phyloP scores from a whole-genome alignment of 2,797 vertebrate species.

The Oophaga sylvatica region DNA sequence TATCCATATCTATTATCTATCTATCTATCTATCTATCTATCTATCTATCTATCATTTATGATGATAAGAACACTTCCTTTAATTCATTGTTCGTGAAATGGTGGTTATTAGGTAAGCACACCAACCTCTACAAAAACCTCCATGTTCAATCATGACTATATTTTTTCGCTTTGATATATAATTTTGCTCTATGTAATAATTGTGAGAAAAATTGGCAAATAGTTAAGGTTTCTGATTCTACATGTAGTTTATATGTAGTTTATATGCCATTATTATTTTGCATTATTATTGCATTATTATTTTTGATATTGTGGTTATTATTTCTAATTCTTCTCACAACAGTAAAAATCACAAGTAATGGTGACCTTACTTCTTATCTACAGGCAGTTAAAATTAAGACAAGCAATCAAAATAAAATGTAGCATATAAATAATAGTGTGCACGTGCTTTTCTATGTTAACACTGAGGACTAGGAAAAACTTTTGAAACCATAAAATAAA shows the following conservation, averaged over 20 bases:
- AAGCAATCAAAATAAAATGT: too few species aligned
- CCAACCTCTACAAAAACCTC: background rate
- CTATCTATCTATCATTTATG: background rate
- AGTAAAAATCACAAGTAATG: background rate
- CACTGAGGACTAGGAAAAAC: too few species aligned
- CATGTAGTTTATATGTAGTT: background rate
- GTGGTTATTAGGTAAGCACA: background rate
- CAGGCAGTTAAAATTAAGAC: background rate
- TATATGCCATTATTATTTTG: background rate
- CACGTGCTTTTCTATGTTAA: too few species aligned
- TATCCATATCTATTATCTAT: background rate
- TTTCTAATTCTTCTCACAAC: background rate
- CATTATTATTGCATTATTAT: background rate
- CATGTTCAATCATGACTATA: background rate
- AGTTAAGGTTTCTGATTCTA: background rate
- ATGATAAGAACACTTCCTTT: background rate
- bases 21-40: background rate
- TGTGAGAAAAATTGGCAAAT: background rate
- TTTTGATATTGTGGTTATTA: background rate
- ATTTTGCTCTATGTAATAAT: too few species aligned
- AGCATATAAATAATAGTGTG: too few species aligned
- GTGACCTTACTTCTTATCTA: background rate
- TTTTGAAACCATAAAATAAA: too few species aligned
- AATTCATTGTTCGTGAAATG: background rate
- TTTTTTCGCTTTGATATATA: background rate